Conservation (phyloP, 2,888 invertebrate species). For the Microchrysa polita region DNA sequence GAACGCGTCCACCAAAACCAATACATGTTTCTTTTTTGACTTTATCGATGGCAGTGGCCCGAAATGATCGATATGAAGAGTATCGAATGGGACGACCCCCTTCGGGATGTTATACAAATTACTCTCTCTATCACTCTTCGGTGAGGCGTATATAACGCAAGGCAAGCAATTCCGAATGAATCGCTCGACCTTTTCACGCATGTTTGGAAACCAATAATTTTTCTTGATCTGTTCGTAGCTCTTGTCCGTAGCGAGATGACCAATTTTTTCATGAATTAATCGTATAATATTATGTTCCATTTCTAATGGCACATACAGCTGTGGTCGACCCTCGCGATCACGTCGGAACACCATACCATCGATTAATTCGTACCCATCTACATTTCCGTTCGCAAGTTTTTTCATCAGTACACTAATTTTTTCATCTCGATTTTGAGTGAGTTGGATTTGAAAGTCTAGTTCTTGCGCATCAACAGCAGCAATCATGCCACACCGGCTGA, state of each 20-base stretch:
- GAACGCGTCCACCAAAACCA: conserved; percentile 28
- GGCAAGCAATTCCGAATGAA: conserved; percentile 48
- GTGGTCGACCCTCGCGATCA: conserved; percentile 38
- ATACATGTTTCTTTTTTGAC: conserved; percentile 2
- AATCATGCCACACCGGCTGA: background rate
- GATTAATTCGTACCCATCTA: conserved; percentile 46
- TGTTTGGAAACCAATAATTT: conserved; percentile 57
- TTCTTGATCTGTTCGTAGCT: conserved; percentile 52
- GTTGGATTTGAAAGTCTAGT: conserved; percentile 47
- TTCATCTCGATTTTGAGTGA: conserved; percentile 50
- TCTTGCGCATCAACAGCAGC: conserved; percentile 45
- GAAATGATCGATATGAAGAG: conserved; percentile 37
- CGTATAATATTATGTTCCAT: conserved; percentile 53
- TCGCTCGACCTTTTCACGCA: conserved; percentile 50
- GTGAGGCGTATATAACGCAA: conserved; percentile 46
- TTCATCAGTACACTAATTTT: conserved; percentile 51
- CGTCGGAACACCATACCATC: conserved; percentile 50
- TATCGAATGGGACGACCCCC: conserved; percentile 52
- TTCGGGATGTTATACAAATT: conserved; percentile 53
- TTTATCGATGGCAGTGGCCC: conserved; percentile 42
- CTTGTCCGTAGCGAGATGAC: conserved; percentile 57
- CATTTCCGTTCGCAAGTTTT: conserved; percentile 48
- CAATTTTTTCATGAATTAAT: conserved; percentile 53
- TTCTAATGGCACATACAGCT: conserved; percentile 51
- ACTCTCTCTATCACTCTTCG: conserved; percentile 48